A percentile compares a stretch with the other conserved stretches of the same genome.
Evolutionary conservation across 2,888 invertebrate species (phyloP).

Genomic region (Conchocele bisecta): DNA sequence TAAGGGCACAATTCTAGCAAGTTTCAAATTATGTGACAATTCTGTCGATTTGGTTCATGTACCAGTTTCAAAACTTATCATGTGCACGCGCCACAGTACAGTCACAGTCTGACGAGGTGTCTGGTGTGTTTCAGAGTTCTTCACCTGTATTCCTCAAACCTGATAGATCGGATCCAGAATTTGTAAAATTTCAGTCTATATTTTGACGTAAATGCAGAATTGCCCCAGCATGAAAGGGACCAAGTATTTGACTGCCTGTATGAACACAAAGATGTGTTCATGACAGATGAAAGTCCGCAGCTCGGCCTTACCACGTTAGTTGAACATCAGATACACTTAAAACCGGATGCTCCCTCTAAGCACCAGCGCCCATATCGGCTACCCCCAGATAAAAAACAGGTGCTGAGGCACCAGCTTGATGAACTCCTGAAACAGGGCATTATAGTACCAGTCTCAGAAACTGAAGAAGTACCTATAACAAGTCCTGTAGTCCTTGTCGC

Average conservation of each 20-base stretch:
- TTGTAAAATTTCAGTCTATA: no score
- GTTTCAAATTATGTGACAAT: constrained; percentile 13
- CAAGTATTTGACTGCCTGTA: not conserved
- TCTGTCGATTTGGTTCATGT: no score
- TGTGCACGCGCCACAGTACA: no score
- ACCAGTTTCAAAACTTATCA: no score
- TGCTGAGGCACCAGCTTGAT: not conserved
- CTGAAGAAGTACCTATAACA: constrained; percentile 5
- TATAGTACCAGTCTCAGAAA: not conserved
- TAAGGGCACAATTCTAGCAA: not conserved
- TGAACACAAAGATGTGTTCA: not conserved
- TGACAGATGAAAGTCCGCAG: constrained; percentile 4
- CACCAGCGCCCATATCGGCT: no score
- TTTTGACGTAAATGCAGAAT: not conserved
- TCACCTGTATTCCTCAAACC: no score
- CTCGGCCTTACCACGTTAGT: not conserved
- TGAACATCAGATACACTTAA: constrained; percentile 6
- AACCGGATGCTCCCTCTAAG: no score
- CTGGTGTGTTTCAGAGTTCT: no score
- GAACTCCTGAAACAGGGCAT: not conserved
- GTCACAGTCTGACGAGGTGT: not conserved
- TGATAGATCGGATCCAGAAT: not conserved
- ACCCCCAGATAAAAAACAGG: not conserved
- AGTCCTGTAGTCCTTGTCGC: constrained; percentile 8
- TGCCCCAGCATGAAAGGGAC: not conserved